A percentile compares a stretch with the other conserved stretches of the same genome.
These are phyloP conservation scores for Lithophane socia DNA, from an alignment of 2,888 invertebrate species.

Conservation along the genomic window DNA sequence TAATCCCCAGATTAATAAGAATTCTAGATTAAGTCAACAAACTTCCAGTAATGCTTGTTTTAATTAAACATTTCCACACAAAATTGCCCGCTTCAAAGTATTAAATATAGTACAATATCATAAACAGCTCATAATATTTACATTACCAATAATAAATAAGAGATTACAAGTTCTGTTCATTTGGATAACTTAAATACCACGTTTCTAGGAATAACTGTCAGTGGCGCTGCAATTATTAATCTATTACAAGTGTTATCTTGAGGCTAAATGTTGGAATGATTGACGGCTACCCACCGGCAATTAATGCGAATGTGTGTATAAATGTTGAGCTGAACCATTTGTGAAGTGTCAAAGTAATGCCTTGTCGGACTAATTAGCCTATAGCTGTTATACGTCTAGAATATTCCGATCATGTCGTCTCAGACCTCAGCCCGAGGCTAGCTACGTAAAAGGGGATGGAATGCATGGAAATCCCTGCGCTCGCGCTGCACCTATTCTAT, in stretches of 20 bases:
- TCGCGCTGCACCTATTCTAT: constrained; percentile 44
- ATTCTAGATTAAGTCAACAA: constrained; percentile 33
- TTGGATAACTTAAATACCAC: constrained; percentile 53
- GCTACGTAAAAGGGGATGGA: constrained; percentile 70
- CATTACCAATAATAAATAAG: constrained; percentile 52
- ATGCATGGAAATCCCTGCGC: constrained; percentile 66
- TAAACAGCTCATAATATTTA: constrained; percentile 55
- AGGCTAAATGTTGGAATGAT: constrained; percentile 58
- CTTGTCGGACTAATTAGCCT: constrained; percentile 64
- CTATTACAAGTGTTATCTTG: constrained; percentile 59
- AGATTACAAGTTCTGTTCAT: constrained; percentile 40
- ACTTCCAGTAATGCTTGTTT: constrained; percentile 13
- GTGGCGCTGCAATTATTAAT: constrained; percentile 57
- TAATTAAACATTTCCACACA: constrained; percentile 47
- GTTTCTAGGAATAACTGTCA: constrained; percentile 51
- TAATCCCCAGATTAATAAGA: constrained; percentile 11
- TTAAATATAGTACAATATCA: constrained; percentile 39
- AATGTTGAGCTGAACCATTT: constrained; percentile 61
- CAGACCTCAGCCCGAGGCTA: constrained; percentile 64
- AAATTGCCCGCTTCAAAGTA: constrained; percentile 23
- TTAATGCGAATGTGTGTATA: constrained; percentile 60
- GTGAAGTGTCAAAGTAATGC: constrained; percentile 63
- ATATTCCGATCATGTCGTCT: constrained; percentile 61
- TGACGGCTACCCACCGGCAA: constrained; percentile 62
- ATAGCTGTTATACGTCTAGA: constrained; percentile 32